Base-by-base conservation (phyloP, 2,797 vertebrate genomes). In the Coregonus sp. region DNA sequence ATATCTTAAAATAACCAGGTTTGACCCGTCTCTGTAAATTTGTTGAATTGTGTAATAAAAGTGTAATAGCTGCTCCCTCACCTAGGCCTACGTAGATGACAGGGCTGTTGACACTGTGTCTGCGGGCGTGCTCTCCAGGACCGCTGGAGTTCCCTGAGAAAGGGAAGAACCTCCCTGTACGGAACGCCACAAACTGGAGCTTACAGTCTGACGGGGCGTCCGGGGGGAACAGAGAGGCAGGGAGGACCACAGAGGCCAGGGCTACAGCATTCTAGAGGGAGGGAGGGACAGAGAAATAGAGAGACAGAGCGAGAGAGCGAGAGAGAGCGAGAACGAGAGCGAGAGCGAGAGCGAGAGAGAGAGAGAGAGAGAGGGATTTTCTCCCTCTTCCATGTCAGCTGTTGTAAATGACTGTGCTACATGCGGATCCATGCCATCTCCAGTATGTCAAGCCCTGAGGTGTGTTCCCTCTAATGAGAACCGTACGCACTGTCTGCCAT, bases 181-280 rank as follows among this genome's bases (percentile, higher is more conserved):
- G 95, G 92, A 98, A 99, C 7, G 95, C 93, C 74, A 98, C 91
- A 86, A 99, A 95, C 91, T 99, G 98, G 61, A 99, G 94, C 82
- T 96, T 98, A 90, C 98, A 99, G 85, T 96, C 94, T 0, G 87
- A 82, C 35, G 93, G 92, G 16, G 91, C 85, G 0, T 94, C 91
- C 18, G 93, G 92, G 73, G 95, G 84, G 80, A 99, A 98, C 56
- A 99, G 94, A 77, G 95, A 96, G 1, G 94, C 93, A 0, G 97
- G 98, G 77, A 99, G 93, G 85, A 97, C 97, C 88, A 99, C 96
- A 37, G 98, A 97, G 72, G 97, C 97, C 94, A 99, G 89, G 61
- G 97, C 97, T 54, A 99, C 91, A 82, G 96, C 96, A 90, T 98
- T 99, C 98, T 99, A 91, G 2, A 85, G 67, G 50, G 31, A 78